Evolutionary conservation across 2,797 vertebrate genomes (phyloP).

Genomic region (Columba guinea): DNA sequence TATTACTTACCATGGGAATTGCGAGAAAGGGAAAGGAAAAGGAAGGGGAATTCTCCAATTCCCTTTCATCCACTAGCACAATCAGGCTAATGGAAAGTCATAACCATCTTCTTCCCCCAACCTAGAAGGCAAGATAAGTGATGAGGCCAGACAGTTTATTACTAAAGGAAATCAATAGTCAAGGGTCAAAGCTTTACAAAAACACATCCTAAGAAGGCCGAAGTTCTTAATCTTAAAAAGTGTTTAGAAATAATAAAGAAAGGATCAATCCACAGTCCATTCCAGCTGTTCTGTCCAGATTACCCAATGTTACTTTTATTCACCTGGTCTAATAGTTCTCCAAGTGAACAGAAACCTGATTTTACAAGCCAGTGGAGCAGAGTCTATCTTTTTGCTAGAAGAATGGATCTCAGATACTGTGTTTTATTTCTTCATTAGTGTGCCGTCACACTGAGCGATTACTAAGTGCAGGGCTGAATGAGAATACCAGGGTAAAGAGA

Average conservation of each 20-base stretch:
- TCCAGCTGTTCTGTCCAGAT: conserved; percentile 71
- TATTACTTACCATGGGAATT: not conserved
- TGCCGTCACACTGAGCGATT: conserved; percentile 84
- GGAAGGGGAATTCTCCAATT: conserved; percentile 12
- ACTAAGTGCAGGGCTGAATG: conserved; percentile 84
- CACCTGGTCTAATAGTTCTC: conserved; percentile 75
- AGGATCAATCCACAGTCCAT: conserved; percentile 56
- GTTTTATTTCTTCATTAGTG: conserved; percentile 90
- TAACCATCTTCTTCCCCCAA: not conserved
- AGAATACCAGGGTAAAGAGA: conserved; percentile 81
- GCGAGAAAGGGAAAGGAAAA: not conserved
- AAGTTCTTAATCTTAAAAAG: conserved; percentile 47
- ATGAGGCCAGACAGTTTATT: conserved; percentile 7
- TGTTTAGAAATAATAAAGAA: conserved; percentile 46
- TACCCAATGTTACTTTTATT: conserved; percentile 63
- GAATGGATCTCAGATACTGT: conserved; percentile 79
- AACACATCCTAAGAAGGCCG: conserved; percentile 23
- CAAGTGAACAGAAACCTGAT: conserved; percentile 81
- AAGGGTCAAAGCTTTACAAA: conserved; percentile 45
- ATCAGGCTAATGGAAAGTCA: conserved; percentile 28
- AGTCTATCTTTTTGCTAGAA: conserved; percentile 77
- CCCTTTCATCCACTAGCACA: not conserved
- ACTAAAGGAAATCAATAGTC: conserved; percentile 52
- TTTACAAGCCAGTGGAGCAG: conserved; percentile 83
- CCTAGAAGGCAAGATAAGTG: not conserved